Evolutionary conservation across 1,140 invertebrate genomes (phyloP).

Genomic region (Akabosia matsudoensis): DNA sequence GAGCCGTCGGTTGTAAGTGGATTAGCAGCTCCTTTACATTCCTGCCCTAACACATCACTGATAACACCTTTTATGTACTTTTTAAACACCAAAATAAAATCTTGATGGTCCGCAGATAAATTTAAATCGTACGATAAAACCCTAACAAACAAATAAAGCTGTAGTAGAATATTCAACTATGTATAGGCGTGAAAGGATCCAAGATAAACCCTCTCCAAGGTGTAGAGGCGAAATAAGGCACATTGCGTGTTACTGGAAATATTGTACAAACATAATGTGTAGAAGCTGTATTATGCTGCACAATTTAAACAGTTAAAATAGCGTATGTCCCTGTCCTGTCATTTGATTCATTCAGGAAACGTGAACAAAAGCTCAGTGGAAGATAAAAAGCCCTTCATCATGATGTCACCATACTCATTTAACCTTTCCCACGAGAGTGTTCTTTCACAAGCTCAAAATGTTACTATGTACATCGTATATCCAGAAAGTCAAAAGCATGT

Average conservation of each 20-base stretch:
- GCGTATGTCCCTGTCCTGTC: not conserved
- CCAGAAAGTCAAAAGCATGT: not conserved
- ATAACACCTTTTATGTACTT: not conserved
- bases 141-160: not conserved
- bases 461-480: no score
- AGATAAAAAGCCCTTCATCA: conserved; percentile 13
- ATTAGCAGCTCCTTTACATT: conserved; percentile 11
- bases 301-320: no score
- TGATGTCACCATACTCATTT: conserved; percentile 16
- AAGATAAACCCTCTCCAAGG: no score
- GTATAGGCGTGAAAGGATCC: no score
- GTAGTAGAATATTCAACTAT: no score
- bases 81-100: not conserved
- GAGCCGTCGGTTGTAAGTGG: not conserved
- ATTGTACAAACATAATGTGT: no score
- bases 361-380: not conserved
- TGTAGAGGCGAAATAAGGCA: no score
- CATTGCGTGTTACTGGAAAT: no score
- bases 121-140: not conserved
- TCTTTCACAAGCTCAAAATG: not conserved
- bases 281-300: no score
- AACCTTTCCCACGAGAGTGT: not conserved
- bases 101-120: not conserved
- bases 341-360: conserved; percentile 13
- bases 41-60: not conserved